Evolutionary conservation across 2,797 vertebrate species (phyloP).

Genomic region (Propithecus deckenii): DNA sequence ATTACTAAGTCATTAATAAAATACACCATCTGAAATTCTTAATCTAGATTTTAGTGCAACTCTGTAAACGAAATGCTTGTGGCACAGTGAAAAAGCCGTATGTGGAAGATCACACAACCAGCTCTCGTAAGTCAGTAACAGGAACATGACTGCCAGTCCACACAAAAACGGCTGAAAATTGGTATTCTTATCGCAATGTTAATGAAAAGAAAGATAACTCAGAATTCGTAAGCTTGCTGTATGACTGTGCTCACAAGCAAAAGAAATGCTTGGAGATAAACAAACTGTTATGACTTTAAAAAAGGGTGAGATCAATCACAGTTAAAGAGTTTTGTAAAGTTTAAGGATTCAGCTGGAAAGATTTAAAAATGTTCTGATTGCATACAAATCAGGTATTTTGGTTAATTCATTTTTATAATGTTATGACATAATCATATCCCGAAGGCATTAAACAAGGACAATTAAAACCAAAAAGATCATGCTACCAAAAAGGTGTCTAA

Average conservation of each 20-base stretch:
- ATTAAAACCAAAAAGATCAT: constrained; percentile 66
- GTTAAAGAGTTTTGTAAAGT: constrained; percentile 32
- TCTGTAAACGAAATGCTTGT: not conserved
- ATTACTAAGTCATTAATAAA: not conserved
- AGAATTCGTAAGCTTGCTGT: not conserved
- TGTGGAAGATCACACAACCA: not conserved
- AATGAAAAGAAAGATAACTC: not conserved
- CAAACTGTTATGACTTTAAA: constrained; percentile 26
- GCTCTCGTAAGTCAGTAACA: not conserved
- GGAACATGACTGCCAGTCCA: not conserved
- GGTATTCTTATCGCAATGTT: not conserved
- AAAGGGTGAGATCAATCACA: constrained; percentile 61
- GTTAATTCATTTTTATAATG: constrained; percentile 60
- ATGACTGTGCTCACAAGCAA: not conserved
- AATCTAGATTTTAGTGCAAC: not conserved
- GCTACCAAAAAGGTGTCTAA: constrained; percentile 41
- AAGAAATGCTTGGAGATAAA: not conserved
- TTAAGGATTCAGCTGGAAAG: constrained; percentile 67
- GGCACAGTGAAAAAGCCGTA: not conserved
- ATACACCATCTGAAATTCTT: constrained; percentile 12
- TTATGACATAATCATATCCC: constrained; percentile 59
- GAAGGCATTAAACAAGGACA: constrained; percentile 52
- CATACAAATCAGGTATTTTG: constrained; percentile 69
- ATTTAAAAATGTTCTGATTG: constrained; percentile 55
- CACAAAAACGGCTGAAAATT: not conserved